Evolutionary conservation across 2,113 vertebrate species (phyloP).

Genomic region (Rana temporaria): DNA sequence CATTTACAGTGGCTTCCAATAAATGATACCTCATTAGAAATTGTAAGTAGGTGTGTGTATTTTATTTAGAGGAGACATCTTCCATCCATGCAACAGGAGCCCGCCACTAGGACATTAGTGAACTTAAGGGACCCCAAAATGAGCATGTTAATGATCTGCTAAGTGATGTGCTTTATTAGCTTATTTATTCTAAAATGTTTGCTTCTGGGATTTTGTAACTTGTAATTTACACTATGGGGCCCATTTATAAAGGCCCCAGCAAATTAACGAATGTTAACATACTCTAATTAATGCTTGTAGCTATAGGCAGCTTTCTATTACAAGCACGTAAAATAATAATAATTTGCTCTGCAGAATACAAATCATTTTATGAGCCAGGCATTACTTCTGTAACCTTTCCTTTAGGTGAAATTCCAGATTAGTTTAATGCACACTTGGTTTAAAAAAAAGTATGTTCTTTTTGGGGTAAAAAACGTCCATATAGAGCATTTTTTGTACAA

Average conservation of each 20-base stretch:
- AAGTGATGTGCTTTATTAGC: constrained; percentile 38
- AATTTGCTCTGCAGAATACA: constrained; percentile 8
- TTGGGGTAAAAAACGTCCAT: too few relatives aligned
- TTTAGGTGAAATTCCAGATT: not conserved
- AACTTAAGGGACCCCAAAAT: constrained; percentile 20
- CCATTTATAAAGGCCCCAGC: constrained; percentile 34
- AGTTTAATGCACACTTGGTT: too few relatives aligned
- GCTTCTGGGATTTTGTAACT: constrained; percentile 30
- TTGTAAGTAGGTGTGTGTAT: constrained; percentile 2
- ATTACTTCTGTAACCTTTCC: not conserved
- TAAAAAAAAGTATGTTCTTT: too few relatives aligned
- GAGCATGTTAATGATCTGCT: constrained; percentile 31
- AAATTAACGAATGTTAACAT: constrained; percentile 43
- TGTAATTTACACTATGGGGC: constrained; percentile 19
- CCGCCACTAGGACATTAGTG: not conserved
- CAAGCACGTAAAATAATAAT: constrained; percentile 22
- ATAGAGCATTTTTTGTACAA: too few relatives aligned
- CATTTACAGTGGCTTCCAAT: not conserved
- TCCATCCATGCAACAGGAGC: not conserved
- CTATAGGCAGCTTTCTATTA: constrained; percentile 14
- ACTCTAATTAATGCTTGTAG: constrained; percentile 19
- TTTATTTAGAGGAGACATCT: not conserved
- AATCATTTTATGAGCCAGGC: constrained; percentile 8
- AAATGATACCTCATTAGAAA: not conserved
- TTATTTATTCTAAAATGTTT: constrained; percentile 35